Base-by-base conservation (phyloP, 1,140 invertebrate genomes). In the Myzus persicae region DNA sequence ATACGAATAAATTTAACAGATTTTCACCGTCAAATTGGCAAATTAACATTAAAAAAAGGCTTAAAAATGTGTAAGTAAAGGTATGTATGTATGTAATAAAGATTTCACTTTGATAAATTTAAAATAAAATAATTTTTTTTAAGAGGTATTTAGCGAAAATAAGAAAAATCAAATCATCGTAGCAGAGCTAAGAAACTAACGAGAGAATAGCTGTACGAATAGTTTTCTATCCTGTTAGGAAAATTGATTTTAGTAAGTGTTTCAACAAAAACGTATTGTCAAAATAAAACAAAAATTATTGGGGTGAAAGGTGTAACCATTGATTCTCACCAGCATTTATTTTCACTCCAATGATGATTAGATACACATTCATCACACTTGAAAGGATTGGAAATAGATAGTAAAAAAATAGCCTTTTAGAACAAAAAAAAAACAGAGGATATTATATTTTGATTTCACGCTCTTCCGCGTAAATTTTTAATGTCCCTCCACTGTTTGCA, bases 351-450 rank as follows among this genome's bases (percentile, higher is more conserved):
- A 81, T 38, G n/a, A 67, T 67, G 59, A 38, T 81, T 81, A 18
- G 36, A 81, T 81, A 81, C n/a, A 81, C 36, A 81, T 18, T 22
- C n/a, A 81, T 81, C 76, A 81, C 76, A 81, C 76, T 81, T 81
- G 36, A 81, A 81, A 38, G 38, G 76, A 81, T 81, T 81, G n/a
- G 7, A 81, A 38, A 38, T 81, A 38, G n/a, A 81, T 48, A 48
- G 36, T 81, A 36, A 67, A 67, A n/a, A 67, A 67, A 67, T 67
- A 67, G 26, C 59, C 59, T 67, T 67, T 67, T 14, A 67, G 59
- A n/a, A n/a, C n/a, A n/a, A 67, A 67, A 59, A 59, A 59, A 59
- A 59, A n/a, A 31, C 76, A 38, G 6, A 38, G 2, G 20, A 81
- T 81, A 81, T 36, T 81, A 36, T 81, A 81, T 81, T 81, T 81